These are phyloP conservation scores for Neodiprion virginianus DNA, from an alignment of 1,140 invertebrate genomes.

Conservation along the genomic window DNA sequence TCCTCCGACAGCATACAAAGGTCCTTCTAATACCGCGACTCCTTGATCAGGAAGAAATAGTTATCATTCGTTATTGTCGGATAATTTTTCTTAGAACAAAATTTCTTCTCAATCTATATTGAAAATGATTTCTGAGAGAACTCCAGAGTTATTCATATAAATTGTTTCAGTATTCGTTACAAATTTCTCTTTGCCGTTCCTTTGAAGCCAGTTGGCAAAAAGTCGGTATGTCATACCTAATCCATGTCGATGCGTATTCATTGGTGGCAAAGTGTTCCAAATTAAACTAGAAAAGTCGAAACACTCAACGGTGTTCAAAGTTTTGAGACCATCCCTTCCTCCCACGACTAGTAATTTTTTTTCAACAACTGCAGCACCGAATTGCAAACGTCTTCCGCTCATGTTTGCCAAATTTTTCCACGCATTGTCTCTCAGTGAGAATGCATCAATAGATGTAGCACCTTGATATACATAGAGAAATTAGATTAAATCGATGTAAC, in stretches of 20 bases:
- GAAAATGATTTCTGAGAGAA: slow-evolving; percentile 9
- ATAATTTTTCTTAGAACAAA: slow-evolving; percentile 10
- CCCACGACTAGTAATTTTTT: slow-evolving; percentile 85
- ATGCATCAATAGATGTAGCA: slow-evolving; percentile 87
- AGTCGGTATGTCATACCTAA: slow-evolving; percentile 60
- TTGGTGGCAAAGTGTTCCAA: slow-evolving; percentile 83
- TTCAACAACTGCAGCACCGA: slow-evolving; percentile 87
- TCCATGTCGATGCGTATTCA: slow-evolving; percentile 92
- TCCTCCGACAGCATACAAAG: slow-evolving; percentile 93
- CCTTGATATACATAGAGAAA: slow-evolving; percentile 58
- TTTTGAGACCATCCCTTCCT: slow-evolving; percentile 93
- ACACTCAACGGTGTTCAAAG: slow-evolving; percentile 87
- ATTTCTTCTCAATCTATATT: not conserved
- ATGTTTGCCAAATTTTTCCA: slow-evolving; percentile 84
- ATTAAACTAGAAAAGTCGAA: slow-evolving; percentile 79
- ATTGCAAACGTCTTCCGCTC: slow-evolving; percentile 84
- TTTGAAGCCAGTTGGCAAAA: not conserved
- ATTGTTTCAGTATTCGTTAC: no score
- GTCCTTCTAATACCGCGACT: slow-evolving; percentile 85
- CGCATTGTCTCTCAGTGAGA: slow-evolving; percentile 82
- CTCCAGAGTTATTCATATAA: not conserved
- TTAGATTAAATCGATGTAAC: slow-evolving; percentile 16
- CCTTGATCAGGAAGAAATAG: slow-evolving; percentile 59
- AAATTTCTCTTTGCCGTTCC: no score
- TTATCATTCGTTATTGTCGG: not conserved